Evolutionary conservation across 2,797 vertebrate species (phyloP).

Genomic region (Fundulus diaphanus): DNA sequence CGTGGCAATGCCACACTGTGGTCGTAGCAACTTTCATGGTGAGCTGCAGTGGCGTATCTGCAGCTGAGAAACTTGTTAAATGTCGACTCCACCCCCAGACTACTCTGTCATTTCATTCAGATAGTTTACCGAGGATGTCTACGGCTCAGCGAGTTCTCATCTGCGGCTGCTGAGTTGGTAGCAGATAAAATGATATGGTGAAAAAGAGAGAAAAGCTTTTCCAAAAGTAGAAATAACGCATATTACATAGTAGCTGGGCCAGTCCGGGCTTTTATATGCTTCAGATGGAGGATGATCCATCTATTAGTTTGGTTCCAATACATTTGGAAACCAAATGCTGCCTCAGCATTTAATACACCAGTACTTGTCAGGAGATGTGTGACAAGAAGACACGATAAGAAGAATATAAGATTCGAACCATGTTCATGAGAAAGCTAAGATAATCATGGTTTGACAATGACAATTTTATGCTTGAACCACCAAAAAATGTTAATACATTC

Average conservation of each 20-base stretch:
- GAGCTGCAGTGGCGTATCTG: constrained; percentile 58
- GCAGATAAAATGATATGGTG: constrained; percentile 39
- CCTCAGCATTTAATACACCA: neutral
- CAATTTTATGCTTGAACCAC: no score
- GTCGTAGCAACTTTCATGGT: constrained; percentile 62
- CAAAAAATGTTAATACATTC: no score
- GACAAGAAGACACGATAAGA: neutral
- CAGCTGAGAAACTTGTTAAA: constrained; percentile 66
- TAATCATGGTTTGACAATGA: no score
- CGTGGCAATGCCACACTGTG: constrained; percentile 50
- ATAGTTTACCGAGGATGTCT: constrained; percentile 63
- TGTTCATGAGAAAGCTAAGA: no score
- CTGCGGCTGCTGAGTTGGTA: constrained; percentile 43
- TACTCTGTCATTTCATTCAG: constrained; percentile 74
- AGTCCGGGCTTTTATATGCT: neutral
- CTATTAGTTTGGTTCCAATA: neutral
- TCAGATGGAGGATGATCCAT: neutral
- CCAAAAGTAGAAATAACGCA: constrained; percentile 35
- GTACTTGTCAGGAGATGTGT: neutral
- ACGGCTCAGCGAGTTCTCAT: constrained; percentile 36
- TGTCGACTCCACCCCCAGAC: constrained; percentile 55
- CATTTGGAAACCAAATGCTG: neutral
- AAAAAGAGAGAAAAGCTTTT: constrained; percentile 28
- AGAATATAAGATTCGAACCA: neutral
- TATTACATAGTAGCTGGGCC: constrained; percentile 1